Evolutionary conservation across 2,113 vertebrate species (phyloP).

Genomic region (Paramormyrops kingsleyae): DNA sequence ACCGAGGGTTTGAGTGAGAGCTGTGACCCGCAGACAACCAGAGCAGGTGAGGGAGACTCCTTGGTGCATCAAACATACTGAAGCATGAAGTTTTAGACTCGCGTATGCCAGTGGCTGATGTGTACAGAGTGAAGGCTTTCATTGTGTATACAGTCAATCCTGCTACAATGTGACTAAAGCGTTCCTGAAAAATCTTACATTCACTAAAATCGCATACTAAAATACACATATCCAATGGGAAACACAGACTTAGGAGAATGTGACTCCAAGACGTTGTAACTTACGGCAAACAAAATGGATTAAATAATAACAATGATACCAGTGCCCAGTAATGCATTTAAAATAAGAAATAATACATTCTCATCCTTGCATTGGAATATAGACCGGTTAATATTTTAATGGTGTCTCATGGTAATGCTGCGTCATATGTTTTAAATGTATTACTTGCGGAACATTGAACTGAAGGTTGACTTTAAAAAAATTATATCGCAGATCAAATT

Average conservation of each 20-base stretch:
- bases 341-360: background rate
- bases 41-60: constrained; percentile 21
- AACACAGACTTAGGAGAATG: background rate
- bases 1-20: constrained; percentile 26
- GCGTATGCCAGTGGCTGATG: background rate
- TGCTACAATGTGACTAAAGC: background rate
- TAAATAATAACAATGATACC: background rate
- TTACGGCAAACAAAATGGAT: background rate
- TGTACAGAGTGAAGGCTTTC: background rate
- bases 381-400: background rate
- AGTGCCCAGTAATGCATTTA: background rate
- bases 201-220: background rate
- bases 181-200: background rate
- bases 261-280: background rate
- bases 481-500: no score
- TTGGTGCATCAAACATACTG: background rate
- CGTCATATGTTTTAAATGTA: background rate
- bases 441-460: background rate
- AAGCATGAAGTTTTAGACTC: background rate
- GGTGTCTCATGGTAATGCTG: background rate
- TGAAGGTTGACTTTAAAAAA: background rate
- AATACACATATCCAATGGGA: background rate
- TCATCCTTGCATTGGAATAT: background rate
- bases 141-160: background rate
- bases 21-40: constrained; percentile 13